Percentiles rank a stretch among this genome's conserved stretches.
Evolutionary conservation across 2,113 vertebrate genomes (phyloP).

Genomic region (Bos indicus): DNA sequence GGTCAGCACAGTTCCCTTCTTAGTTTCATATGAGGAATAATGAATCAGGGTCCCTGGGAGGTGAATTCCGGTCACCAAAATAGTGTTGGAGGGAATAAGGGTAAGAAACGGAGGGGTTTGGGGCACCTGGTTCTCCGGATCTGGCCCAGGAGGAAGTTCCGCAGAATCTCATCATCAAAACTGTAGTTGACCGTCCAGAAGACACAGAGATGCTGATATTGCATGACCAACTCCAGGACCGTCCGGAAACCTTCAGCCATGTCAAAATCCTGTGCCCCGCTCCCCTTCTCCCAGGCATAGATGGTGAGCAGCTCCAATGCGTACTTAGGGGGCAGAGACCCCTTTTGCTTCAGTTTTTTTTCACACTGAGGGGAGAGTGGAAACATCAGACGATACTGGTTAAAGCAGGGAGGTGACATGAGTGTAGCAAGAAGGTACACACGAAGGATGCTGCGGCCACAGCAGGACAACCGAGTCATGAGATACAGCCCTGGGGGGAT

Average conservation of each 20-base stretch:
- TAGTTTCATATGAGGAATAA: background rate
- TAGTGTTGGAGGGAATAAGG: background rate
- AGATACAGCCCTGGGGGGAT: accelerated
- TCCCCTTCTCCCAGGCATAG: conserved; percentile 55
- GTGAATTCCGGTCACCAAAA: background rate
- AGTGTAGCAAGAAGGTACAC: too few relatives aligned
- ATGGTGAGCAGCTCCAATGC: conserved; percentile 58
- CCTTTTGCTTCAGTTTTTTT: background rate
- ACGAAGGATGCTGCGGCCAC: accelerated
- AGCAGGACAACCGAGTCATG: background rate
- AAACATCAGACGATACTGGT: background rate
- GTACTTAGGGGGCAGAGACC: conserved; percentile 40
- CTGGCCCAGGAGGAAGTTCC: conserved; percentile 46
- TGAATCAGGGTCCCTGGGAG: background rate
- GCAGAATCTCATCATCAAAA: background rate
- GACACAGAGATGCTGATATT: conserved; percentile 49
- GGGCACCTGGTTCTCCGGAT: conserved; percentile 47
- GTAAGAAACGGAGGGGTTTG: background rate
- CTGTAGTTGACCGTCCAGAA: conserved; percentile 59
- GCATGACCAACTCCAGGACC: conserved; percentile 43
- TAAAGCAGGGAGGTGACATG: accelerated
- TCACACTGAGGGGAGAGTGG: conserved; percentile 14
- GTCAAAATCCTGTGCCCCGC: background rate
- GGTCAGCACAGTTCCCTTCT: background rate
- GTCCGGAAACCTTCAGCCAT: conserved; percentile 40